Evolutionary conservation across 2,113 vertebrate genomes (phyloP).

Genomic region (Chascanopsetta lugubris): DNA sequence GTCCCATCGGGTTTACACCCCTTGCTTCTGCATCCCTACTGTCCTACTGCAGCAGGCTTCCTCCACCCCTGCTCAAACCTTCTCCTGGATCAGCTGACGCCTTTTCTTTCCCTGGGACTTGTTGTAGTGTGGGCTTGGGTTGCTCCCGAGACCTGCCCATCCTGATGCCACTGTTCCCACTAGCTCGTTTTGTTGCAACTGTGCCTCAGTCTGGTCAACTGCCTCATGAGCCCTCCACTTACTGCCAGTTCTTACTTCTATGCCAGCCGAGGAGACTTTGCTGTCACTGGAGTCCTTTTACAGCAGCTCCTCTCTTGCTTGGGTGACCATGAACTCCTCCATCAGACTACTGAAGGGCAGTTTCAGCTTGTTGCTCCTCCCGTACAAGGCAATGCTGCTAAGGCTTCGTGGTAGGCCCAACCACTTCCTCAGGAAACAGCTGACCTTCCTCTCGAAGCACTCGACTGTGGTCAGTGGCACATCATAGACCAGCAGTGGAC

Average conservation of each 20-base stretch:
- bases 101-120: not conserved
- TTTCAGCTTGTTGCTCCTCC: not conserved
- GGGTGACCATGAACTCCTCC: not conserved
- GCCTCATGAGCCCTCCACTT: not conserved
- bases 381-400: not conserved
- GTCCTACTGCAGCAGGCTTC: too few relatives aligned
- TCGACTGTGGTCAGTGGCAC: not conserved
- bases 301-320: not conserved
- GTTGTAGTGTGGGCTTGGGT: not conserved
- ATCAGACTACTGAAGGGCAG: not conserved
- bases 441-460: not conserved
- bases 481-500: not conserved
- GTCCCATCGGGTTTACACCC: too few relatives aligned
- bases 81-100: too few relatives aligned
- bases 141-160: not conserved
- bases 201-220: not conserved
- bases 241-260: not conserved
- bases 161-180: not conserved
- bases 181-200: not conserved
- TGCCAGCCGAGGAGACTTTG: not conserved
- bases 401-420: not conserved
- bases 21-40: too few relatives aligned
- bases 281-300: not conserved
- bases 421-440: not conserved
- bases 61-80: too few relatives aligned